Evolutionary conservation across 2,888 invertebrate genomes (phyloP).

Genomic region (Idaea straminata): DNA sequence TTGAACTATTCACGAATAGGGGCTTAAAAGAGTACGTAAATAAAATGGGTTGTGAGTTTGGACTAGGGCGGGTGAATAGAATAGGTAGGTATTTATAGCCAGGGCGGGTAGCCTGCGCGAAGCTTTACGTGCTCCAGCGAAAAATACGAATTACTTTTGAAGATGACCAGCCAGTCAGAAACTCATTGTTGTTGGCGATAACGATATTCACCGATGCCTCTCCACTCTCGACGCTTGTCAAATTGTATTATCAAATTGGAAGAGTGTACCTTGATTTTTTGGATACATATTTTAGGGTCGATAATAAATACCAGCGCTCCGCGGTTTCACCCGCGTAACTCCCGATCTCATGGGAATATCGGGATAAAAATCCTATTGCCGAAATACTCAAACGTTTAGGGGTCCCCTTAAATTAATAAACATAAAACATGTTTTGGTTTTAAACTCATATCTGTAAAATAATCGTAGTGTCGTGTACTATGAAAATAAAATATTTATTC

Average conservation of each 20-base stretch:
- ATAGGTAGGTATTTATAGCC: not conserved
- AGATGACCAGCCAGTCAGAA: slow-evolving; percentile 73
- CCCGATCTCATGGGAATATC: no score
- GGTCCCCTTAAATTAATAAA: no score
- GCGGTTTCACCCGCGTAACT: no score
- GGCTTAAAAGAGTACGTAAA: not conserved
- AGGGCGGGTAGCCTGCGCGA: not conserved
- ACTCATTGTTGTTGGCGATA: slow-evolving; percentile 74
- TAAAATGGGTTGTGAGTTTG: not conserved
- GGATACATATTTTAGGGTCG: no score
- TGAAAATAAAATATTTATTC: no score
- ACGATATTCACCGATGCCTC: slow-evolving; percentile 54
- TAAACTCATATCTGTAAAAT: no score
- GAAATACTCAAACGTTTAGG: no score
- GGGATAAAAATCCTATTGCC: no score
- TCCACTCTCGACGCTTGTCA: slow-evolving; percentile 46
- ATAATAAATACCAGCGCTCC: no score
- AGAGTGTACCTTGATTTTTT: slow-evolving; percentile 39
- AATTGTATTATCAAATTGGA: slow-evolving; percentile 60
- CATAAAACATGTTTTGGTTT: no score
- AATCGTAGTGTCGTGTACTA: no score
- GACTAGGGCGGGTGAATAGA: not conserved
- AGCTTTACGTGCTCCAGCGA: slow-evolving; percentile 40
- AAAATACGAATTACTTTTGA: slow-evolving; percentile 70
- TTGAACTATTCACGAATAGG: not conserved